Conservation (phyloP, 2,888 invertebrate species). For the Halocaridina rubra region DNA sequence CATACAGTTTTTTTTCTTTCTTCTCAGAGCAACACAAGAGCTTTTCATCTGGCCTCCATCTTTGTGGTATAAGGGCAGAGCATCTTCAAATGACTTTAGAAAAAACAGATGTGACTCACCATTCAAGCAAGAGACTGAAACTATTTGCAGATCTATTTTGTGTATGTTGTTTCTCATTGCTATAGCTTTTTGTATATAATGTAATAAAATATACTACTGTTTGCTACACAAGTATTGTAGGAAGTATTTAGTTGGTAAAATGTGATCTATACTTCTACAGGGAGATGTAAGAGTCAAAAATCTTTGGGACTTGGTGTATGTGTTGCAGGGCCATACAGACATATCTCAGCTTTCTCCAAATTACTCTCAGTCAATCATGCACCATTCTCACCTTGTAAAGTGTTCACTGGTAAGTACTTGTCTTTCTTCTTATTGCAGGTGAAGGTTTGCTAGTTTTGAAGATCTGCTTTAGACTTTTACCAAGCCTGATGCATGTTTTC, state of each 20-base stretch:
- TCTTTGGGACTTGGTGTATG: slow-evolving; percentile 69
- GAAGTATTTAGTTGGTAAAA: neutral
- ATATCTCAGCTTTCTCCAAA: slow-evolving; percentile 66
- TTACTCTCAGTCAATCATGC: slow-evolving; percentile 69
- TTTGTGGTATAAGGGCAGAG: slow-evolving; percentile 52
- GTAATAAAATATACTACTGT: neutral
- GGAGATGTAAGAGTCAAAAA: slow-evolving; percentile 66
- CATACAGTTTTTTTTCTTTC: neutral
- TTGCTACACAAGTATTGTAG: neutral
- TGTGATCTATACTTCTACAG: slow-evolving; percentile 6
- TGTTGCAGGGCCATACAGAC: slow-evolving; percentile 66
- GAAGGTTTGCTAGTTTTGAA: too few relatives aligned
- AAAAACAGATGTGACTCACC: slow-evolving; percentile 22
- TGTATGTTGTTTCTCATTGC: slow-evolving; percentile 3
- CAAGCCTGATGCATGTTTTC: too few relatives aligned
- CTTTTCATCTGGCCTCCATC: slow-evolving; percentile 33
- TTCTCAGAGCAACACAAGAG: slow-evolving; percentile 11
- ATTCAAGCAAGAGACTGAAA: slow-evolving; percentile 38
- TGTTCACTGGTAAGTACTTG: slow-evolving; percentile 67
- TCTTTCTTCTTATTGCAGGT: too few relatives aligned
- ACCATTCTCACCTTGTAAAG: slow-evolving; percentile 68
- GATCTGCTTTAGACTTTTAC: too few relatives aligned
- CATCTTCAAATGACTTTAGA: slow-evolving; percentile 41
- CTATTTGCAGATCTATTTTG: slow-evolving; percentile 59
- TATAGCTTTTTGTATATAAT: neutral